Evolutionary conservation across 2,888 invertebrate species (phyloP), one percentile per base, ranked within the genome.

Genomic region (Prostheceraeus crozeri): DNA sequence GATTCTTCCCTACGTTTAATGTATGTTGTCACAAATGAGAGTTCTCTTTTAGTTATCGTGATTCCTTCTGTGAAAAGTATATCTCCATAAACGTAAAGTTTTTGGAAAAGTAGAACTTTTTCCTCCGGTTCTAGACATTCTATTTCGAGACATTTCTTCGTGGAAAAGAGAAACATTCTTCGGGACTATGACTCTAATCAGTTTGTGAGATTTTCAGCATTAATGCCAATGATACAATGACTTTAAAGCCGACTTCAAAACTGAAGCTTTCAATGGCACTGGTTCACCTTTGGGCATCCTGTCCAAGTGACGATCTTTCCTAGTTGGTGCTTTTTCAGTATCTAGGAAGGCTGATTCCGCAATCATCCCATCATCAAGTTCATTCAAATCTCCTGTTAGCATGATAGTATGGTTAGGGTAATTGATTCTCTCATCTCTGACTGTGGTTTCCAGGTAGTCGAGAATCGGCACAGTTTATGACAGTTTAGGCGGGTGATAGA

Each of bases 401-500:
- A 40, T 40, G 14, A 40, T 40, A 19, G 40, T 19, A 40, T 14
- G 19, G 21, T 10, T 40, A 23, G 40, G 40, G n/a, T 10, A 19
- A 19, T 40, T 23, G 14, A 16, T 40, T 23, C 21, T 40, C 40
- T 19, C 4, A 10, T 14, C 21, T 8, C 4, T 23, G 40, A 40
- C n/a, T 10, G 40, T 10, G n/a, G 40, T 23, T 40, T 40, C 40
- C 8, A 40, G 6, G 40, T 40, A 40, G n/a, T 19, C 6, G 19
- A 40, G 40, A 19, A 40, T n/a, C n/a, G 16, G n/a, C 21, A 19
- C 40, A 19, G 40, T 14, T 14, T 40, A 40, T 14, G 16, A 19
- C 4, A 23, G 40, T 40, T 40, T 40, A 19, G 40, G 40, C 40
- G 40, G 40, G 40, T 4, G 14, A 23, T 40, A 40, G 40, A 40